A percentile compares a stretch with the other conserved stretches of the same genome.
phyloP scores from a whole-genome alignment of 2,113 vertebrate genomes.

The Sterna hirundo region DNA sequence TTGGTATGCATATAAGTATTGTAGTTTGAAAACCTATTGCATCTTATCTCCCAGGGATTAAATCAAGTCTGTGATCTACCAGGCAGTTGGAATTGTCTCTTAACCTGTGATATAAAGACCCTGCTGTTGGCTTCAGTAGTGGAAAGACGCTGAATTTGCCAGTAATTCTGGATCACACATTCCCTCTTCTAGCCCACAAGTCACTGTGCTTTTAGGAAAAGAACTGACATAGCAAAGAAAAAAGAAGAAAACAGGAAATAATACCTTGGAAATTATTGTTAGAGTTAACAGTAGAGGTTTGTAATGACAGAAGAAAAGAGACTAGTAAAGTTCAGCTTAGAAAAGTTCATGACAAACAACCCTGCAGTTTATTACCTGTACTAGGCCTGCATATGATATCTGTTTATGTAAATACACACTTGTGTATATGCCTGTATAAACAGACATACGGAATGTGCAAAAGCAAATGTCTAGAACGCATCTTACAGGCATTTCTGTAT shows the following conservation, averaged over 20 bases:
- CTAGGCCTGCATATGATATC: neutral
- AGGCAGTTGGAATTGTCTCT: neutral
- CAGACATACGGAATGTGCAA: neutral
- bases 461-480: fast-evolving
- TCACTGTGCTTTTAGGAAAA: neutral
- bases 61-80: neutral
- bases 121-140: neutral
- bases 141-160: neutral
- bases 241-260: neutral
- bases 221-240: neutral
- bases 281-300: neutral
- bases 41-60: neutral
- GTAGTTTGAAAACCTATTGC: neutral
- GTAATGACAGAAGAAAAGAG: neutral
- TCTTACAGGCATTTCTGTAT: neutral
- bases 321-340: neutral
- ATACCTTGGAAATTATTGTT: neutral
- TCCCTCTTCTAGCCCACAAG: neutral
- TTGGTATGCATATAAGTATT: neutral
- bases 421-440: neutral
- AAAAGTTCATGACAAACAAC: neutral
- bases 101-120: neutral
- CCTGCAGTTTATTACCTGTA: neutral
- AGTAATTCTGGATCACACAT: neutral
- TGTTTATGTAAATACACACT: neutral